These are phyloP conservation scores for Mimachlamys varia DNA, from an alignment of 2,888 invertebrate genomes.

Conservation along the genomic window DNA sequence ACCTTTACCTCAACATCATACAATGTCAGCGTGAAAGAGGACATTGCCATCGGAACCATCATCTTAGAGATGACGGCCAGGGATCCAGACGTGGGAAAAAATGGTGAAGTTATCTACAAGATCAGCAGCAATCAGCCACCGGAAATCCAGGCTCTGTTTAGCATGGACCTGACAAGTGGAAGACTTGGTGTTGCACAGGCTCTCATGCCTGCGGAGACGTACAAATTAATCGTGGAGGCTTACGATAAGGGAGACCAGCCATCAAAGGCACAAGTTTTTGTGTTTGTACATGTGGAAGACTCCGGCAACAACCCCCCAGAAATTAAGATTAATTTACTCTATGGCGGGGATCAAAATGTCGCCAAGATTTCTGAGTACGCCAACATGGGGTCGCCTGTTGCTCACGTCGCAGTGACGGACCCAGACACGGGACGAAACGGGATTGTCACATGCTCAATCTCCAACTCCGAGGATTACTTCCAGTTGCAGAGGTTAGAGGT, in stretches of 20 bases:
- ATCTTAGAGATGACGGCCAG: constrained; percentile 87
- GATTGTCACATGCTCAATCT: constrained; percentile 65
- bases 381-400: constrained; percentile 68
- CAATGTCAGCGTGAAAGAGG: constrained; percentile 68
- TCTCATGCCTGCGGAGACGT: constrained; percentile 65
- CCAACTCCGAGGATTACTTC: constrained; percentile 58
- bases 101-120: constrained; percentile 84
- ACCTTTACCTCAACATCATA: constrained; percentile 66
- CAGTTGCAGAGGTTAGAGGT: constrained; percentile 66
- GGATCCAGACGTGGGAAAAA: constrained; percentile 92
- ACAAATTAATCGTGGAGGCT: constrained; percentile 70
- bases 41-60: constrained; percentile 61
- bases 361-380: constrained; percentile 68
- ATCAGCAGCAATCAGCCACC: constrained; percentile 67
- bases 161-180: constrained; percentile 67
- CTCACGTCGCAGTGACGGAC: constrained; percentile 72
- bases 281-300: constrained; percentile 85
- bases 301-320: constrained; percentile 96
- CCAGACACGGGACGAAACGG: constrained; percentile 72
- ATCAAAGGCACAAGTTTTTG: constrained; percentile 65
- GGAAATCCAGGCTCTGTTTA: constrained; percentile 63
- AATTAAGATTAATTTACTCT: constrained; percentile 61
- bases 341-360: constrained; percentile 47
- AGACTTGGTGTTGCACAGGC: constrained; percentile 67
- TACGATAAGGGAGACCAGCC: constrained; percentile 69